Evolutionary conservation across 1,140 invertebrate species (phyloP).

Genomic region (Globodera ellingtonae): DNA sequence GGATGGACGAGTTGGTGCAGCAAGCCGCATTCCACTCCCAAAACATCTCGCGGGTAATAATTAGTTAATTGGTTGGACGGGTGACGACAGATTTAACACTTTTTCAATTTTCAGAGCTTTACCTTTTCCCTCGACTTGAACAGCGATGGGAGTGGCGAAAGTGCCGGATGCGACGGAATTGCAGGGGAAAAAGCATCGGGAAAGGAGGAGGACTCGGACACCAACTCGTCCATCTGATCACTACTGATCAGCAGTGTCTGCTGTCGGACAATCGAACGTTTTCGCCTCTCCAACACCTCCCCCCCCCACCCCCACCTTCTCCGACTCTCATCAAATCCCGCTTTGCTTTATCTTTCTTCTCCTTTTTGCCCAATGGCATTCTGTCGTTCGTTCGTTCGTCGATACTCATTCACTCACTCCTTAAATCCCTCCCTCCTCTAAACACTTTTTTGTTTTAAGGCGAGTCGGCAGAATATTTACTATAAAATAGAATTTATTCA

Average conservation of each 20-base stretch:
- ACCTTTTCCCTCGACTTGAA: constrained; percentile 10
- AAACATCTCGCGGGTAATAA: constrained; percentile 6
- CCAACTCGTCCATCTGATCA: constrained; percentile 5
- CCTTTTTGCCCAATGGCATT: neutral
- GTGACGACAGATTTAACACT: neutral
- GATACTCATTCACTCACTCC: neutral
- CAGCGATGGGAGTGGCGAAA: neutral
- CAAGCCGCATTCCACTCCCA: constrained; percentile 8
- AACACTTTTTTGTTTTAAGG: neutral
- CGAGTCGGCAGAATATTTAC: too few species aligned
- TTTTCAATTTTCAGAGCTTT: constrained; percentile 1
- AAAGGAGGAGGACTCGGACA: constrained; percentile 6
- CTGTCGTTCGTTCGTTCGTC: neutral
- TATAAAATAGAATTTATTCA: too few species aligned
- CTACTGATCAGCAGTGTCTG: neutral
- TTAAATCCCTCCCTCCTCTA: neutral
- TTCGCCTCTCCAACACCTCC: neutral
- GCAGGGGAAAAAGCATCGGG: neutral
- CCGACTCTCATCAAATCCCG: neutral
- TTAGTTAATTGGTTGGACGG: neutral
- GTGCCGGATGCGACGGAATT: neutral
- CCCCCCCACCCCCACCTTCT: neutral
- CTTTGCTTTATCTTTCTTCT: neutral
- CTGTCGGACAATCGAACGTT: too few species aligned
- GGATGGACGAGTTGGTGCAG: constrained; percentile 12